Evolutionary conservation across 2,888 invertebrate genomes (phyloP).

Genomic region (Sacculina carcini): DNA sequence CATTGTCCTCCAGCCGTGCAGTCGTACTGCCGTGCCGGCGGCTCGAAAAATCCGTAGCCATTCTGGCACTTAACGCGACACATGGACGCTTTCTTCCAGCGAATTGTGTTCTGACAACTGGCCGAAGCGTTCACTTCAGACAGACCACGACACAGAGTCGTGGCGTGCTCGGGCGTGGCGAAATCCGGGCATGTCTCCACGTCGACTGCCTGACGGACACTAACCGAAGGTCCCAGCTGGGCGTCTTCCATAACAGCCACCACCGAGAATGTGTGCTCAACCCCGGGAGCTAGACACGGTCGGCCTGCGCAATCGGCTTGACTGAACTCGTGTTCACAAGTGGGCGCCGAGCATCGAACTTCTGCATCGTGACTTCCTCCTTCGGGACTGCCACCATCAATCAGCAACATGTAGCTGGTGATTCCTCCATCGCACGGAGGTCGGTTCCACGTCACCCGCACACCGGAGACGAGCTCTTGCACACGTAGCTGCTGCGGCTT

Average conservation of each 20-base stretch:
- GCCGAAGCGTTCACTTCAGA: slow-evolving; percentile 13
- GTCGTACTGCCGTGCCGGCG: slow-evolving; percentile 13
- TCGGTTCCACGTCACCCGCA: slow-evolving; percentile 11
- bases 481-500: slow-evolving; percentile 12
- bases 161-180: slow-evolving; percentile 13
- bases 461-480: slow-evolving; percentile 11
- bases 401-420: slow-evolving; percentile 13
- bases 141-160: slow-evolving; percentile 13
- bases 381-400: slow-evolving; percentile 12
- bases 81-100: slow-evolving; percentile 14
- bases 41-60: slow-evolving; percentile 13
- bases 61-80: slow-evolving; percentile 12
- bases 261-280: slow-evolving; percentile 14
- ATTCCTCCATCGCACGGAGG: slow-evolving; percentile 12
- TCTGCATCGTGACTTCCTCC: no score
- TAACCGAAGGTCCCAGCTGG: slow-evolving; percentile 14
- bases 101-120: slow-evolving; percentile 12
- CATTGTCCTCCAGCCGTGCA: slow-evolving; percentile 13
- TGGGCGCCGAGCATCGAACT: no score
- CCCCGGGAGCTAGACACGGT: slow-evolving; percentile 13
- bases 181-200: slow-evolving; percentile 14
- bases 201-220: slow-evolving; percentile 13
- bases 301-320: no score
- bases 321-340: no score
- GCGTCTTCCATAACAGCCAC: slow-evolving; percentile 13